Percentiles rank a stretch among this genome's conserved stretches.
Evolutionary conservation across 2,888 invertebrate genomes (phyloP).

Genomic region (Rhogogaster chlorosoma): DNA sequence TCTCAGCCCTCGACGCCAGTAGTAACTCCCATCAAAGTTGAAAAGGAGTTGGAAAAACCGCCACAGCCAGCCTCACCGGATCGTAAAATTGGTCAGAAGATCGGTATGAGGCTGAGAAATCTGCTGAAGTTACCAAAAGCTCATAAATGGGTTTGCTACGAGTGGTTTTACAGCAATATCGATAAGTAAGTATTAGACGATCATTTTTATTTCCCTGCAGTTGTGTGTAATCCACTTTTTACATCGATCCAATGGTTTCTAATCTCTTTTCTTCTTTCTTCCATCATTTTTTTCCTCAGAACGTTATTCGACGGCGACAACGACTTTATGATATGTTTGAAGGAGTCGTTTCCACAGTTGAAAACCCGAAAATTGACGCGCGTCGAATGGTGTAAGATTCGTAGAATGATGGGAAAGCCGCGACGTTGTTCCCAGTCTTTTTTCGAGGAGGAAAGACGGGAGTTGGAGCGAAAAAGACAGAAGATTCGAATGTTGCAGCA

Average conservation of each 20-base stretch:
- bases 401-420: conserved; percentile 98
- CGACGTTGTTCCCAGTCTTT: conserved; percentile 96
- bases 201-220: neutral
- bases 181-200: conserved; percentile 82
- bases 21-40: conserved; percentile 72
- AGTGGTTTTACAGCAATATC: conserved; percentile 99
- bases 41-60: conserved; percentile 71
- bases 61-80: conserved; percentile 82
- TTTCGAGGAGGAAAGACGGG: conserved; percentile 95
- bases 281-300: conserved; percentile 77
- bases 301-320: conserved; percentile 97
- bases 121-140: conserved; percentile 98
- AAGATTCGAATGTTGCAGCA: conserved; percentile 96
- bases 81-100: conserved; percentile 92
- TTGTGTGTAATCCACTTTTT: neutral
- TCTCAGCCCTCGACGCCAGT: conserved; percentile 66
- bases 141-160: conserved; percentile 99
- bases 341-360: conserved; percentile 96
- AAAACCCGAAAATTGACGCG: conserved; percentile 91
- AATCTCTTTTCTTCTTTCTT: neutral
- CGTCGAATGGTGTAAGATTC: conserved; percentile 96
- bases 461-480: conserved; percentile 93
- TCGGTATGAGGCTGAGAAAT: conserved; percentile 93
- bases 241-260: conserved; percentile 2
- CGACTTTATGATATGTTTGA: conserved; percentile 96